A percentile compares a stretch with the other conserved stretches of the same genome.
Conservation (phyloP, 1,140 invertebrate species). For the Colletes latitarsis region DNA sequence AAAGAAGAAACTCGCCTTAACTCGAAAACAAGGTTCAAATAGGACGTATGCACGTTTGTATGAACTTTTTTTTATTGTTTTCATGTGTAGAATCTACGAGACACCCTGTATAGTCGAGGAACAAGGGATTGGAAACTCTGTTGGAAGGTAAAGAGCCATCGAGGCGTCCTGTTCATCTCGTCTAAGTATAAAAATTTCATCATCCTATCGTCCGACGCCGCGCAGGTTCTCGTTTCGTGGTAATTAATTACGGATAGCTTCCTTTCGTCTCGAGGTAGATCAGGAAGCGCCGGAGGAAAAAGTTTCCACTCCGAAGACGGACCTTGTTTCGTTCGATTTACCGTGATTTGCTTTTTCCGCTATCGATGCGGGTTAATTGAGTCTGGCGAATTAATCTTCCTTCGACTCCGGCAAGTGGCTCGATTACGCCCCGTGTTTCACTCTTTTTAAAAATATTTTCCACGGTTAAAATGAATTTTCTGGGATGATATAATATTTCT, state of each 20-base stretch:
- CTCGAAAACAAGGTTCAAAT: no score
- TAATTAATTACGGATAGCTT: slow-evolving; percentile 29
- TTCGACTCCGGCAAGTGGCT: not conserved
- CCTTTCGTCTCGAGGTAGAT: slow-evolving; percentile 1
- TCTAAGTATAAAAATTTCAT: slow-evolving; percentile 37
- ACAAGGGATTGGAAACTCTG: not conserved
- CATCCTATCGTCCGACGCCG: slow-evolving; percentile 4
- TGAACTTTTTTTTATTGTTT: no score
- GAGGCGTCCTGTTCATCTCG: not conserved
- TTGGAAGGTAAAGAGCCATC: not conserved
- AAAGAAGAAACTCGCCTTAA: no score
- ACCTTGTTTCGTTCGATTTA: slow-evolving; percentile 5
- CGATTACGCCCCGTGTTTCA: not conserved
- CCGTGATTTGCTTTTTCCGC: not conserved
- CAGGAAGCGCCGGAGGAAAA: not conserved
- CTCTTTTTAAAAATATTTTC: not conserved
- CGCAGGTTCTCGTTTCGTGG: slow-evolving; percentile 3
- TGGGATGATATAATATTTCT: no score
- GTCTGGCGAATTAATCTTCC: slow-evolving; percentile 22
- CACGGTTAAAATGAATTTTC: no score
- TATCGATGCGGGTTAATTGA: slow-evolving; percentile 20
- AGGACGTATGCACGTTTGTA: no score
- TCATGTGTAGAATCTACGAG: no score
- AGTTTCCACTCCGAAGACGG: not conserved
- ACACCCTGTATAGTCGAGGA: not conserved